Evolutionary conservation across 2,113 vertebrate species (phyloP).

Genomic region (Pongo pygmaeus): DNA sequence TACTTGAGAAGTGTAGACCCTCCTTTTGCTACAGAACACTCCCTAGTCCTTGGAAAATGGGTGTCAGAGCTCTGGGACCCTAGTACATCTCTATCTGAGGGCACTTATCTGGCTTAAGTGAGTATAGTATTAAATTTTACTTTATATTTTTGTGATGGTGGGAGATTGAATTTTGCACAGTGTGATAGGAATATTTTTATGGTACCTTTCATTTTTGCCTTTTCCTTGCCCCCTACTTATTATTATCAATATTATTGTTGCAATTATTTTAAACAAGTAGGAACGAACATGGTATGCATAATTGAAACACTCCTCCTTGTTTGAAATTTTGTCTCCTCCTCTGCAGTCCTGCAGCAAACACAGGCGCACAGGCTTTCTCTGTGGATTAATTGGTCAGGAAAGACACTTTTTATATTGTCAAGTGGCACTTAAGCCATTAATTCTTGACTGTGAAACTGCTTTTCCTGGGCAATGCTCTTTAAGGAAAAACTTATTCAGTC

Average conservation of each 20-base stretch:
- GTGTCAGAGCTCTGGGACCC: not conserved
- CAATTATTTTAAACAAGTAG: conserved; percentile 52
- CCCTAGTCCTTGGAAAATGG: not conserved
- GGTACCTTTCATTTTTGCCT: not conserved
- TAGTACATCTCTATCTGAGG: not conserved
- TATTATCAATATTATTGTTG: conserved; percentile 4
- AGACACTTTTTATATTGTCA: conserved; percentile 66
- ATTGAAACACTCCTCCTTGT: conserved; percentile 31
- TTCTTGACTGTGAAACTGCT: conserved; percentile 67
- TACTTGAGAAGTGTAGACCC: conserved; percentile 40
- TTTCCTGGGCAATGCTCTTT: conserved; percentile 63
- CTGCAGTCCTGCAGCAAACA: not conserved
- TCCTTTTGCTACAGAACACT: conserved; percentile 20
- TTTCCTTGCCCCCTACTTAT: not conserved
- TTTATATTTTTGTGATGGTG: not conserved
- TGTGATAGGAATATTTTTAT: not conserved
- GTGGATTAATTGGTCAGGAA: conserved; percentile 76
- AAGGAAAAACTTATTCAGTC: conserved; percentile 66
- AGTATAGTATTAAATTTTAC: not conserved
- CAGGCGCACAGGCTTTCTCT: conserved; percentile 23
- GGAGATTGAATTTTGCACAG: conserved; percentile 13
- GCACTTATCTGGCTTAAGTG: conserved; percentile 19
- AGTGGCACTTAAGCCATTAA: conserved; percentile 68
- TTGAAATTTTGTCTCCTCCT: conserved; percentile 47
- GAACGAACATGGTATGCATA: conserved; percentile 4